These are phyloP conservation scores for Poeciliopsis presidionis DNA, from an alignment of 2,797 vertebrate species.

Conservation along the genomic window DNA sequence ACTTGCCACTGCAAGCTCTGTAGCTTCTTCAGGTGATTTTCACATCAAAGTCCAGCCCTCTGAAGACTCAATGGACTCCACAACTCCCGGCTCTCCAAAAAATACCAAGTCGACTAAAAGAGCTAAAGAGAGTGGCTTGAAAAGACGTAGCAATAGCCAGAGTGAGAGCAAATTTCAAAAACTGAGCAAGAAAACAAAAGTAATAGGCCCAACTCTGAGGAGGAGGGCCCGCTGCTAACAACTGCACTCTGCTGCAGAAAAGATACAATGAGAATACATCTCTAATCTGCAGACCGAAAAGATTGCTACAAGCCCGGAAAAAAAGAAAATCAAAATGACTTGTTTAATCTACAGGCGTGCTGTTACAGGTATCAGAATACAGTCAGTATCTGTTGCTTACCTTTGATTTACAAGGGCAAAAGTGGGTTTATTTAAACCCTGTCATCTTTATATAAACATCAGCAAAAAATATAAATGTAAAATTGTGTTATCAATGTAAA, in stretches of 20 bases:
- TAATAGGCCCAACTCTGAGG: constrained; percentile 79
- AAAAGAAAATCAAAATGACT: not conserved
- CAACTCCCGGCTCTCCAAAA: constrained; percentile 7
- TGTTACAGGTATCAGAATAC: constrained; percentile 8
- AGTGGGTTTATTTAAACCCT: constrained; percentile 33
- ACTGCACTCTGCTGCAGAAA: not conserved
- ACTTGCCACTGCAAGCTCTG: constrained; percentile 86
- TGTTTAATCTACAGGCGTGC: constrained; percentile 19
- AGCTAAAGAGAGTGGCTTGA: constrained; percentile 71
- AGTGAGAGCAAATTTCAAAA: constrained; percentile 71
- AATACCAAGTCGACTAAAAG: constrained; percentile 21
- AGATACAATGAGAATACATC: constrained; percentile 13
- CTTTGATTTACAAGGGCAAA: constrained; percentile 21
- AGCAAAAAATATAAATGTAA: constrained; percentile 7
- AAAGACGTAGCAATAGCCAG: constrained; percentile 81
- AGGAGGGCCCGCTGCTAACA: constrained; percentile 85
- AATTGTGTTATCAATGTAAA: constrained; percentile 20
- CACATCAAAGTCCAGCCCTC: constrained; percentile 7
- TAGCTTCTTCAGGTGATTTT: constrained; percentile 39
- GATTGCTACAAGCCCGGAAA: constrained; percentile 16
- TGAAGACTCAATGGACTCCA: constrained; percentile 9
- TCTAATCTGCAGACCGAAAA: constrained; percentile 6
- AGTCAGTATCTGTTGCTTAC: constrained; percentile 15
- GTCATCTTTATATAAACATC: constrained; percentile 21
- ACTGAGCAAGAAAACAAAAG: constrained; percentile 79